A percentile compares a stretch with the other conserved stretches of the same genome.
Conservation (phyloP, 2,797 vertebrate species). For the Coregonus ussuriensis region DNA sequence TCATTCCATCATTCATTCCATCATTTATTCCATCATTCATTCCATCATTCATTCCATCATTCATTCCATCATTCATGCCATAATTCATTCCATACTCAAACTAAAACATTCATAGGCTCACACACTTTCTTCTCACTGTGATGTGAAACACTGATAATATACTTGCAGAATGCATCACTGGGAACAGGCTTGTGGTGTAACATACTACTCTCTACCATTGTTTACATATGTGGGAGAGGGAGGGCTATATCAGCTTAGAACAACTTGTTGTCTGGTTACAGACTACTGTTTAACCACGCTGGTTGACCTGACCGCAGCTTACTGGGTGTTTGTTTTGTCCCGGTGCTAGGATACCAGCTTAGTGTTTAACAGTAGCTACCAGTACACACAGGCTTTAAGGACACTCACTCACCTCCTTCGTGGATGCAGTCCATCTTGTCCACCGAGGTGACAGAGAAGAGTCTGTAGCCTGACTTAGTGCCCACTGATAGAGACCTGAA, state of each 20-base stretch:
- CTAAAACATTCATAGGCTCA: background rate
- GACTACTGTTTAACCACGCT: constrained; percentile 3
- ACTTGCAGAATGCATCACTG: background rate
- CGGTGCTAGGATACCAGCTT: background rate
- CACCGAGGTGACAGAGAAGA: constrained; percentile 91
- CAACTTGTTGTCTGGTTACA: background rate
- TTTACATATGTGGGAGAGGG: constrained; percentile 18
- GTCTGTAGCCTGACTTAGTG: constrained; percentile 87
- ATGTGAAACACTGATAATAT: constrained; percentile 15
- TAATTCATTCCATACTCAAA: background rate
- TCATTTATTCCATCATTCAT: too few species aligned
- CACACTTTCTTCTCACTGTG: background rate
- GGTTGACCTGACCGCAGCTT: background rate
- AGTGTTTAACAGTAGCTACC: background rate
- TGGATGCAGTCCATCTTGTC: constrained; percentile 92
- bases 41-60: too few species aligned
- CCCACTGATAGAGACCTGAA: constrained; percentile 89
- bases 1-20: too few species aligned
- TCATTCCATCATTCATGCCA: too few species aligned
- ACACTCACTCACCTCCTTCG: constrained; percentile 82
- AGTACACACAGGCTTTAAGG: background rate
- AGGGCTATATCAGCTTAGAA: constrained; percentile 14
- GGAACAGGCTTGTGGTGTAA: background rate
- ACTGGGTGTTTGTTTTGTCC: background rate
- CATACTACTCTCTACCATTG: too few species aligned